Evolutionary conservation across 2,797 vertebrate species (phyloP).

Genomic region (Cheirogaleus major): DNA sequence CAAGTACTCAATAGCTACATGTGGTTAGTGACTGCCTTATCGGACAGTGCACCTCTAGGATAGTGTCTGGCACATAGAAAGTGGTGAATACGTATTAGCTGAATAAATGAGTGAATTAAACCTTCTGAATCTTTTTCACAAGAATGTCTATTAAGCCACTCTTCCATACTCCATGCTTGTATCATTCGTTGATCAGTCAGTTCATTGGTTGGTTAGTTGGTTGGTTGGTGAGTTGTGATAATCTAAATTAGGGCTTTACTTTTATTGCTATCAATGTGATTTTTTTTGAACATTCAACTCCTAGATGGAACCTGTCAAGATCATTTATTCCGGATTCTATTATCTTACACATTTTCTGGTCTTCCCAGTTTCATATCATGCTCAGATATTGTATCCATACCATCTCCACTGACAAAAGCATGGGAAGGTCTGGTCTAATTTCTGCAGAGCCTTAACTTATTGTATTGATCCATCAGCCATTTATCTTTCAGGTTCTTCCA

Average conservation of each 20-base stretch:
- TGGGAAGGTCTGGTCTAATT: neutral
- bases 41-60: neutral
- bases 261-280: neutral
- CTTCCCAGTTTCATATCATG: neutral
- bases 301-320: neutral
- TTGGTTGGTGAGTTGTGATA: neutral
- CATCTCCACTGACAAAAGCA: neutral
- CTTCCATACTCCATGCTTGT: neutral
- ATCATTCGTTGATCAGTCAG: neutral
- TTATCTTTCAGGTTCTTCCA: neutral
- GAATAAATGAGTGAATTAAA: neutral
- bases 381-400: neutral
- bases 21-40: neutral
- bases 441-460: neutral
- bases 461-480: neutral
- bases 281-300: slow-evolving; percentile 1
- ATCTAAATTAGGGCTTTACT: neutral
- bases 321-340: neutral
- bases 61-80: neutral
- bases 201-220: neutral
- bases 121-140: neutral
- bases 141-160: neutral
- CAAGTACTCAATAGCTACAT: neutral
- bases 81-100: neutral
- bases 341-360: neutral